Evolutionary conservation across 2,888 invertebrate species (phyloP).

Genomic region (Orthosia gracilis): DNA sequence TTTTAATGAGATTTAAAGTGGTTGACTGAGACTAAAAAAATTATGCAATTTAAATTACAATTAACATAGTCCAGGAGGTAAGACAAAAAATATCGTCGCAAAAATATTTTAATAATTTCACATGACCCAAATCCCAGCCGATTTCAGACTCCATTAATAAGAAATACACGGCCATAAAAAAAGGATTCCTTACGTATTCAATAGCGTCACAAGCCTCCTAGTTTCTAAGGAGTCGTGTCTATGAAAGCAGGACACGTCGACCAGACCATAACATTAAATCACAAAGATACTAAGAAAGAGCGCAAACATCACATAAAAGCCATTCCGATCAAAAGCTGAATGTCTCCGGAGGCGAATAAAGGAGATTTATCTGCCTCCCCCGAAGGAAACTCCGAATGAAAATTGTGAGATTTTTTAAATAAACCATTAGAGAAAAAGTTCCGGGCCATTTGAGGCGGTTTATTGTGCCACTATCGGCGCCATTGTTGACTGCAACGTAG

Average conservation of each 20-base stretch:
- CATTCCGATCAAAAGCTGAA: conserved; percentile 88
- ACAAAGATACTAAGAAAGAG: conserved; percentile 83
- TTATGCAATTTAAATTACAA: neutral
- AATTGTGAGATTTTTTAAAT: conserved; percentile 90
- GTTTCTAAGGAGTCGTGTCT: conserved; percentile 70
- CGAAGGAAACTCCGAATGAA: conserved; percentile 88
- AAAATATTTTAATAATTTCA: conserved; percentile 34
- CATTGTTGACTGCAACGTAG: conserved; percentile 85
- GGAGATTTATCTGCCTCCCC: conserved; percentile 85
- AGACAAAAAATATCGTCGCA: conserved; percentile 27
- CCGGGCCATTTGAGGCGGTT: conserved; percentile 89
- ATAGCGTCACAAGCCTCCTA: conserved; percentile 67
- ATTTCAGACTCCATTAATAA: conserved; percentile 69
- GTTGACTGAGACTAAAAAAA: neutral
- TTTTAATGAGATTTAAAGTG: conserved; percentile 24
- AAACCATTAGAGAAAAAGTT: conserved; percentile 91
- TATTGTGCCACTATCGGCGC: conserved; percentile 88
- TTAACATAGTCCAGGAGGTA: neutral
- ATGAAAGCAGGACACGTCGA: conserved; percentile 78
- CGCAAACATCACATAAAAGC: conserved; percentile 90
- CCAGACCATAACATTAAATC: conserved; percentile 86
- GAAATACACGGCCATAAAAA: conserved; percentile 68
- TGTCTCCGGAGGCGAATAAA: conserved; percentile 87
- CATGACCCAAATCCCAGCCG: conserved; percentile 40
- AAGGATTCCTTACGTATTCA: conserved; percentile 68